Base-by-base conservation (phyloP, 2,797 vertebrate genomes). In the Myotis daubentonii region DNA sequence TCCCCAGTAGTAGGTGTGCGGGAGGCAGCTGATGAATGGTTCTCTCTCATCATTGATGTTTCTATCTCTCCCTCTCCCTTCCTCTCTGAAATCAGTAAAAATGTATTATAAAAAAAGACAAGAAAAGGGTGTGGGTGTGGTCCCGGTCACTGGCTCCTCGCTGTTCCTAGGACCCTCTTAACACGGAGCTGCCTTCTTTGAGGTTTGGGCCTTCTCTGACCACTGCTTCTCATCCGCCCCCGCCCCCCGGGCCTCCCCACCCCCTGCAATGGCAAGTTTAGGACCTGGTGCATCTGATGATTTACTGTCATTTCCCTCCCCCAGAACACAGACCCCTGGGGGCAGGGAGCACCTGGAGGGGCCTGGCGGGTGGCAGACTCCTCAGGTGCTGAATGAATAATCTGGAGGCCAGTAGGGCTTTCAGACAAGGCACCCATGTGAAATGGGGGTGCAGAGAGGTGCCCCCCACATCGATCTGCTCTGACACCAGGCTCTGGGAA, bases 201-300 rank as follows among this genome's bases (percentile, higher is more conserved):
- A 62, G 60, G 60, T 62, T 30, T 62, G 60, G 60, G 60, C 60
- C 57, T 62, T 15, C 60, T 30, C 60, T 62, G 60, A 62, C 60
- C 60, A 62, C 12, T 28, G 5, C 28, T 62, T 62, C 22, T 66
- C 23, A 1, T 15, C 15, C 9, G 0, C 11, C 2, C 25, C 11
- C 10, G 0, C 3, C 23, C 23, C 57, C 57, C 57, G 2, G 51
- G 57, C 19, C 38, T 88, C 49, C 8, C 5, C 5, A 4, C 0
- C 0, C 10, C 4, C 13, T 8, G 62, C 13, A 8, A 1, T 13
- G 2, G 23, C 33, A 13, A 51, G 30, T 15, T 3, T 4, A 2
- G 0, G 9, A 36, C 74, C 47, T 38, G 60, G 49, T 33, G 70
- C 13, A 28, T 60, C 22, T 23, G n/a, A 71, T 22, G 23, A 25